Conservation (phyloP, 2,888 invertebrate species). For the Mongoloraphidia duomilia region DNA sequence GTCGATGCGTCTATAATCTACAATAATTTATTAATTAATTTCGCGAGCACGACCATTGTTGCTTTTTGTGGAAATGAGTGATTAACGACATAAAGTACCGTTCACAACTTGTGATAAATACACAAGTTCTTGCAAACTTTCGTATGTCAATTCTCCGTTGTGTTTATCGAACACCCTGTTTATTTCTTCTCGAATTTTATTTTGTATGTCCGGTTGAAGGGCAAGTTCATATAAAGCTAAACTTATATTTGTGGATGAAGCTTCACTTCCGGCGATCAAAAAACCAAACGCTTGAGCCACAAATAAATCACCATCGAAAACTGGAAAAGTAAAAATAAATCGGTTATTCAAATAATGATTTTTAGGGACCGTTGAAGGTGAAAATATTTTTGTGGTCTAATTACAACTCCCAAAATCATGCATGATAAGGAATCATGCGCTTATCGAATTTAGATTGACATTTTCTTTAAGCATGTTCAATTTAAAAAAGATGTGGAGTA, state of each 20-base stretch:
- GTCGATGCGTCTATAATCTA: too few species aligned
- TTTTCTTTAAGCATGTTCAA: too few species aligned
- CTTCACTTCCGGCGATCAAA: constrained; percentile 37
- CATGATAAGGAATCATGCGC: too few species aligned
- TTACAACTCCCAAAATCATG: too few species aligned
- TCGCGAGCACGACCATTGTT: not conserved
- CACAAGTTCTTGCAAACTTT: constrained; percentile 32
- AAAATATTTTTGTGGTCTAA: too few species aligned
- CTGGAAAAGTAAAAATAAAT: constrained; percentile 14
- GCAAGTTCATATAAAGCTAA: constrained; percentile 33
- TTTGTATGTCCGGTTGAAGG: constrained; percentile 29
- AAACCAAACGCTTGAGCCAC: constrained; percentile 33
- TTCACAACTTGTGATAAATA: constrained; percentile 35
- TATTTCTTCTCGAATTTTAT: constrained; percentile 32
- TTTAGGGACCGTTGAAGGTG: not conserved
- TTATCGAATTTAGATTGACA: too few species aligned
- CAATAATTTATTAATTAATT: too few species aligned
- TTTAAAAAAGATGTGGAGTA: too few species aligned
- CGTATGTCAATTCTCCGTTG: constrained; percentile 29
- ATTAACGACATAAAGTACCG: constrained; percentile 22
- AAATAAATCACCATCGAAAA: constrained; percentile 23
- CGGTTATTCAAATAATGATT: not conserved
- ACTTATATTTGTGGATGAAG: constrained; percentile 32
- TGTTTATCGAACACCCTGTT: constrained; percentile 20
- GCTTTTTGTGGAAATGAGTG: not conserved